These are phyloP conservation scores for Tychaedon coryphoeus DNA, from an alignment of 2,113 vertebrate species.

Conservation along the genomic window DNA sequence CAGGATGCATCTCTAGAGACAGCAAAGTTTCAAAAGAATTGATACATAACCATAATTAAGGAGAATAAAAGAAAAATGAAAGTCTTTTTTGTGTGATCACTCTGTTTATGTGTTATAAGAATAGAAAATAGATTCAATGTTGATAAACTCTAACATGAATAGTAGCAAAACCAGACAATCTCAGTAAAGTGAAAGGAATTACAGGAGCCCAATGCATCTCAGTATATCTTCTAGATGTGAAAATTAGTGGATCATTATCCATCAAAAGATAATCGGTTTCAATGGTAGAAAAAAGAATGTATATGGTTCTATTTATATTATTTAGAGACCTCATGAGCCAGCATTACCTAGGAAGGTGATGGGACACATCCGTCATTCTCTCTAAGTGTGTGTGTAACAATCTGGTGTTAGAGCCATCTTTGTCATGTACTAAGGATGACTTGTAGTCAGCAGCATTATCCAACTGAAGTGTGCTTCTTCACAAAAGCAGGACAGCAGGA, in stretches of 20 bases:
- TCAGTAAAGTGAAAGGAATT: background rate
- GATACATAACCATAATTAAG: background rate
- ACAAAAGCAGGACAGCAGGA: background rate
- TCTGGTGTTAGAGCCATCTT: background rate
- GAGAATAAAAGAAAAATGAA: background rate
- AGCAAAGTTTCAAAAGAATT: background rate
- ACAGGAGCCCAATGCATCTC: background rate
- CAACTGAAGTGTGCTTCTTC: background rate
- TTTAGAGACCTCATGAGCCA: background rate
- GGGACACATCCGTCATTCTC: background rate
- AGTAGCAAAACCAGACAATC: background rate
- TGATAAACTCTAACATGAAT: background rate
- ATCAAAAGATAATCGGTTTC: background rate
- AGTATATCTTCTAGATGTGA: background rate
- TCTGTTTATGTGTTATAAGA: background rate
- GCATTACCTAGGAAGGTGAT: background rate
- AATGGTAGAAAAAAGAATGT: background rate
- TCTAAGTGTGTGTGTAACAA: background rate
- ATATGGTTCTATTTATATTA: background rate
- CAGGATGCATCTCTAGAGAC: background rate
- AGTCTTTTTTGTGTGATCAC: background rate
- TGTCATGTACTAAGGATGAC: background rate
- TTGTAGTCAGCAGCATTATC: fast-evolving
- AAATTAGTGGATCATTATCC: background rate
- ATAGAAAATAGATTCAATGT: background rate